These are phyloP conservation scores for Trichopria drosophilae DNA, from an alignment of 2,888 invertebrate species.

Conservation along the genomic window DNA sequence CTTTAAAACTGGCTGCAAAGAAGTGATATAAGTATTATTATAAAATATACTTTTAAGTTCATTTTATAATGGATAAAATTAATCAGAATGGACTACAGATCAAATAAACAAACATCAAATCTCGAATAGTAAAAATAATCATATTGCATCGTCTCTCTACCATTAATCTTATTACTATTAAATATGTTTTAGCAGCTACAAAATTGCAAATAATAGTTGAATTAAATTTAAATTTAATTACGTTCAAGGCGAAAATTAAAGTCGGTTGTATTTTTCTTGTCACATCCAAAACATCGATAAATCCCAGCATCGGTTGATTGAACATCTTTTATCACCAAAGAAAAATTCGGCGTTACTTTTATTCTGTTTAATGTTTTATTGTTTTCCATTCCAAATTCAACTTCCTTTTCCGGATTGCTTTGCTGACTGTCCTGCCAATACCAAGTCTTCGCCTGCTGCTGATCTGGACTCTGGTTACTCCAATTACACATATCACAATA, in stretches of 20 bases:
- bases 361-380: constrained; percentile 58
- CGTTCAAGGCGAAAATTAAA: constrained; percentile 62
- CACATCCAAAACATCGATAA: constrained; percentile 58
- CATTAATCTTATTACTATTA: no score
- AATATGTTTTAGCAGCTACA: no score
- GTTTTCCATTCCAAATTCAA: constrained; percentile 60
- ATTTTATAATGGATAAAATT: no score
- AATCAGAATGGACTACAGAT: no score
- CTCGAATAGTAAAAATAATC: no score
- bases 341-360: constrained; percentile 57
- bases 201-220: background rate
- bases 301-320: constrained; percentile 57
- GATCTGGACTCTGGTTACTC: background rate
- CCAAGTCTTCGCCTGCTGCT: constrained; percentile 54
- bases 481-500: background rate
- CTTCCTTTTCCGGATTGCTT: constrained; percentile 51
- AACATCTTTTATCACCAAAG: constrained; percentile 59
- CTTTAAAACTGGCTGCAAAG: constrained; percentile 39
- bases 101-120: no score
- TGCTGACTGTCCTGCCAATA: constrained; percentile 57
- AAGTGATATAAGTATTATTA: constrained; percentile 1
- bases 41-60: background rate
- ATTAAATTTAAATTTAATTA: constrained; percentile 38
- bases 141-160: no score
- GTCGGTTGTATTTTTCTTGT: constrained; percentile 34